Conservation (phyloP, 1,140 invertebrate genomes). For the Drosophila nigrodunni region DNA sequence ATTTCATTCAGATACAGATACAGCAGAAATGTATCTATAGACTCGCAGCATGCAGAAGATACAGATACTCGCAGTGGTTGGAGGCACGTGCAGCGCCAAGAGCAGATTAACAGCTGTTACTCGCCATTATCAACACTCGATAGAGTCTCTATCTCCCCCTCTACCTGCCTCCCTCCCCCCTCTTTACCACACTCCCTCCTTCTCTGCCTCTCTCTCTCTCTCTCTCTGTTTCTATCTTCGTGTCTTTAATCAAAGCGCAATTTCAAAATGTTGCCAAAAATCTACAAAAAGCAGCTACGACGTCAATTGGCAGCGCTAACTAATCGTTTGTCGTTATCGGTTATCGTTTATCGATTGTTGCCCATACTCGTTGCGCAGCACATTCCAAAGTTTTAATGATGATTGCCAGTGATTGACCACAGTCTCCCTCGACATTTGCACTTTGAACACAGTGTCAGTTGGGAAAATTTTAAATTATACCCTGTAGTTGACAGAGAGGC, state of each 20-base stretch:
- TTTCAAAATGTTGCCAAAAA: conserved; percentile 30
- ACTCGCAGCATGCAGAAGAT: conserved; percentile 12
- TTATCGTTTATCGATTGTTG: conserved; percentile 48
- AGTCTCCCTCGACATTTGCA: conserved; percentile 42
- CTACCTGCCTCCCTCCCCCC: not conserved
- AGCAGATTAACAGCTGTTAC: conserved; percentile 26
- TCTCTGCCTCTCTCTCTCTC: not conserved
- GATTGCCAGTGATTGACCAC: conserved; percentile 78
- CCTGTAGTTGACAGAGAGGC: not conserved
- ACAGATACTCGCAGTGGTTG: not conserved
- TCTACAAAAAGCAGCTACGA: conserved; percentile 2
- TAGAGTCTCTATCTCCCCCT: not conserved
- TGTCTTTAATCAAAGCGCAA: conserved; percentile 32
- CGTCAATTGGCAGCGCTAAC: conserved; percentile 26
- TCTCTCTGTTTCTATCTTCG: conserved; percentile 10
- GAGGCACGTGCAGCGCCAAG: conserved; percentile 23
- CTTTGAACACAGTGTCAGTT: not conserved
- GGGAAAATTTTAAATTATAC: conserved; percentile 12
- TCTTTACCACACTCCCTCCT: not conserved
- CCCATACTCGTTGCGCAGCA: conserved; percentile 16
- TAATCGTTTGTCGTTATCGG: conserved; percentile 43
- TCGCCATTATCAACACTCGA: conserved; percentile 5
- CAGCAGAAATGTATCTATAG: conserved; percentile 10
- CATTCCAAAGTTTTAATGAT: conserved; percentile 67
- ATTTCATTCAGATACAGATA: conserved; percentile 1